Evolutionary conservation across 2,113 vertebrate genomes (phyloP), one percentile per base, ranked within the genome.

Genomic region (Oncorhynchus keta): DNA sequence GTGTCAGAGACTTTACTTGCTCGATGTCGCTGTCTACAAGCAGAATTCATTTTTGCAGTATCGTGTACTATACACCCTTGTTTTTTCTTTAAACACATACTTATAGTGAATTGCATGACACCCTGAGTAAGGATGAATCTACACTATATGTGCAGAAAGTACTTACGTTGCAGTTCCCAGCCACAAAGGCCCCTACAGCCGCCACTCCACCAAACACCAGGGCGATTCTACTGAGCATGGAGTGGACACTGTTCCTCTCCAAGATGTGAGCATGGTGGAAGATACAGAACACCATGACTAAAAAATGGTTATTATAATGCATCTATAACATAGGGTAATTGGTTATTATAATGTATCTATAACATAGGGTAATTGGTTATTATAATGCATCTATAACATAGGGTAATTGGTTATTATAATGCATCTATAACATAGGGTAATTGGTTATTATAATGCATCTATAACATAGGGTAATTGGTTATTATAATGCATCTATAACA

Each of bases 121-220:
- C 18, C 55, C 55, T 57, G 18, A 57, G n/a, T 64, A 18, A 64
- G 61, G 61, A 12, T 64, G 8, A 16, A 24, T 26, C n/a, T 24
- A 64, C 61, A 64, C 55, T 55, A 2, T 64, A 4, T 26, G 5
- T 39, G 14, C 5, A 72, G 18, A 12, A 39, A 14, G 1, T 67
- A 89, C 93, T 92, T 86, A 95, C 94, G 5, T 95, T 94, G 70
- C 93, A 94, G 86, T 94, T 95, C 61, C 92, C 94, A 61, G 93
- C 92, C 12, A 83, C 0, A 16, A 95, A 95, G 1, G 91, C 87
- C 26, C 93, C 92, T 2, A 79, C 1, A 4, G 90, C 72, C 4
- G 92, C 72, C 45, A 90, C 83, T 30, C 91, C 65, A 16, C 94
- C 94, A 7, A 92, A 88, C 11, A 76, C 80, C 76, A 93, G 26